Evolutionary conservation across 2,888 invertebrate genomes (phyloP), one percentile per base, ranked within the genome.

Genomic region (Ennomos quercinarius): DNA sequence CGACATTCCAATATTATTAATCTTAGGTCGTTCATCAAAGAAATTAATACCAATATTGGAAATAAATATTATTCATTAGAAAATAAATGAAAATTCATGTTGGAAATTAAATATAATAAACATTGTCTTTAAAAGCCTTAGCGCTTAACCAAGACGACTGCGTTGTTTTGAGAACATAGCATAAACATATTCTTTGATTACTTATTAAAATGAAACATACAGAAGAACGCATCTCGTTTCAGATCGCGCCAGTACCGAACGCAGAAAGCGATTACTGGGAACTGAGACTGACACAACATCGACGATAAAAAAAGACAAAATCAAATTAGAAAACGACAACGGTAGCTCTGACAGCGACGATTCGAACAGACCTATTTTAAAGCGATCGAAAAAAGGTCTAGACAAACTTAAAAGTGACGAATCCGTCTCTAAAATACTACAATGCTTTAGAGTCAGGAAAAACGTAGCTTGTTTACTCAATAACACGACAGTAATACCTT

Each of bases 401-500:
- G 27, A 27, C 6, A 27, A 27, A 27, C 2, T 27, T 27, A 27
- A 27, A 27, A 27, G 6, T 27, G 27, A 27, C 4, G 27, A 27
- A 27, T 27, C 27, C 27, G 27, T 27, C 6, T 27, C 27, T 27
- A 11, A 60, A 44, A 60, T 53, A 10, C 42, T 53, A 10, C 52
- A 37, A 52, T 55, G 59, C n/a, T 43, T 47, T 36, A 58, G 41
- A 59, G 62, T 58, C 5, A 52, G 63, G 12, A 59, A 49, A 38
- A 68, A 64, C 17, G 13, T 68, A n/a, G 51, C 57, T 9, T 61
- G 54, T 38, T 38, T 67, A 41, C 42, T 66, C 5, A 63, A 65
- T 40, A 55, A 60, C 35, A 66, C 63, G 0, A 81, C 77, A 0
- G 78, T 74, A 0, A 54, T 80, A 17, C 84, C 81, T 0, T 84